phyloP scores from a whole-genome alignment of 2,888 invertebrate genomes.

The Lycia hirtaria region DNA sequence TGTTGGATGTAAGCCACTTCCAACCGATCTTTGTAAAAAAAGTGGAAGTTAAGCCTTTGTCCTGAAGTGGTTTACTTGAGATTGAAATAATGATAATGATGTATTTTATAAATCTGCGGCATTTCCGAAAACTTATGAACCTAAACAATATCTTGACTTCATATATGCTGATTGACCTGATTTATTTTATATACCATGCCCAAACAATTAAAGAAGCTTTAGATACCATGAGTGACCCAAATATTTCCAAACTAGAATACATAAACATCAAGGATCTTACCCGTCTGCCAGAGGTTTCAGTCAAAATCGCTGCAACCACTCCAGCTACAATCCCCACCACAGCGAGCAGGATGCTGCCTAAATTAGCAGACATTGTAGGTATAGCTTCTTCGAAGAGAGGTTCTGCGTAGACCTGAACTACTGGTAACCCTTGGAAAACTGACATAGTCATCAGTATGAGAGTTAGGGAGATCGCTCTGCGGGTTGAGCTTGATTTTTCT shows the following conservation, averaged over 20 bases:
- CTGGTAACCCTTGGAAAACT: conserved; percentile 68
- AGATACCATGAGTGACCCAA: too few species aligned
- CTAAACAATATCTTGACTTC: too few species aligned
- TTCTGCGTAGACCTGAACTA: conserved; percentile 70
- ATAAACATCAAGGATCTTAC: conserved; percentile 52
- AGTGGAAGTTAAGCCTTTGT: too few species aligned
- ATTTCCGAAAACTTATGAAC: too few species aligned
- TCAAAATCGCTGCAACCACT: conserved; percentile 59
- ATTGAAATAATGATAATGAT: too few species aligned
- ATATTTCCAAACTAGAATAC: conserved; percentile 36
- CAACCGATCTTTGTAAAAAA: too few species aligned
- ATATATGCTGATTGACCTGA: too few species aligned
- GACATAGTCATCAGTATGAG: conserved; percentile 54
- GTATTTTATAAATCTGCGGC: too few species aligned
- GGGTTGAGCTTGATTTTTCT: conserved; percentile 66
- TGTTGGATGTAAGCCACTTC: too few species aligned
- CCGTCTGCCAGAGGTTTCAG: conserved; percentile 65
- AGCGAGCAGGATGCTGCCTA: conserved; percentile 62
- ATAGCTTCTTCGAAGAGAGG: conserved; percentile 65
- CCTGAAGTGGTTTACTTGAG: too few species aligned
- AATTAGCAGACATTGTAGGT: conserved; percentile 59
- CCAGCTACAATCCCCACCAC: conserved; percentile 53
- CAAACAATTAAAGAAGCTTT: too few species aligned
- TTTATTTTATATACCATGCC: too few species aligned
- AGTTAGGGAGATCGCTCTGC: conserved; percentile 54